These are phyloP conservation scores for Sisor rabdophorus DNA, from an alignment of 2,113 vertebrate genomes.

Conservation along the genomic window DNA sequence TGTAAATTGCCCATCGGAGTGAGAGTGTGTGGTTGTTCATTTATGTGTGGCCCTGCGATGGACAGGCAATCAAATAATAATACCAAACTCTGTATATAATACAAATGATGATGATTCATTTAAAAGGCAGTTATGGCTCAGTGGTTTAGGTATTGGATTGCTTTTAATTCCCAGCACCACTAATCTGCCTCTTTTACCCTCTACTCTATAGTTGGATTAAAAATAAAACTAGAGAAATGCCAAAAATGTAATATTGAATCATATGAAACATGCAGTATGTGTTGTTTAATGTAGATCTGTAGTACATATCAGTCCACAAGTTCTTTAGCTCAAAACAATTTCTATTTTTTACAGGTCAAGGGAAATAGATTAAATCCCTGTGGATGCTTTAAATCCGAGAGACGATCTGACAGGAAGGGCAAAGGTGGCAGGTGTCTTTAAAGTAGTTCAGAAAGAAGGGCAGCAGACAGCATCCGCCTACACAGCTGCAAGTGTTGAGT, in stretches of 20 bases:
- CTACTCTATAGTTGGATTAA: too few relatives aligned
- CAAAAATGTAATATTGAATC: not conserved
- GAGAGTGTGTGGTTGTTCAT: too few relatives aligned
- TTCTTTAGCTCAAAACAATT: not conserved
- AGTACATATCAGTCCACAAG: not conserved
- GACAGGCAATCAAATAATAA: too few relatives aligned
- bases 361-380: not conserved
- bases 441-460: constrained; percentile 75
- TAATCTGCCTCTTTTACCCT: too few relatives aligned
- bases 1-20: too few relatives aligned
- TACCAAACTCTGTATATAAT: too few relatives aligned
- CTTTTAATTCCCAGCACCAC: too few relatives aligned
- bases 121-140: too few relatives aligned
- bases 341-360: not conserved
- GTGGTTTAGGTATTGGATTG: too few relatives aligned
- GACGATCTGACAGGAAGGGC: constrained; percentile 70
- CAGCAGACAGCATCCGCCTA: constrained; percentile 81
- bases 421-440: constrained; percentile 75
- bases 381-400: constrained; percentile 42
- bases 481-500: constrained; percentile 61
- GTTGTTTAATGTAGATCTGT: not conserved
- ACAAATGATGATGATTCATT: too few relatives aligned
- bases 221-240: too few relatives aligned
- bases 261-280: not conserved
- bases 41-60: too few relatives aligned